Percentiles rank a stretch among this genome's conserved stretches.
phyloP scores from a whole-genome alignment of 2,888 invertebrate species.

The Penaeus monodon region DNA sequence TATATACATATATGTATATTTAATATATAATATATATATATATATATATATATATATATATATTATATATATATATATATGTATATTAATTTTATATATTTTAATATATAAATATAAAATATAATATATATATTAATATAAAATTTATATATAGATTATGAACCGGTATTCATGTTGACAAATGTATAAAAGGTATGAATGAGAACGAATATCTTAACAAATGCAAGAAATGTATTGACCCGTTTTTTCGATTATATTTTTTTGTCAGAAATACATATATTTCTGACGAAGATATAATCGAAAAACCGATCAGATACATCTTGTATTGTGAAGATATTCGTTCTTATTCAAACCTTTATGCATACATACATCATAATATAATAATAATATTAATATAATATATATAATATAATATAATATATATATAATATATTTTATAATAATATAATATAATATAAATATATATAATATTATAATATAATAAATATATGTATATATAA shows the following conservation, averaged over 20 bases:
- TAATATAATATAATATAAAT: background rate
- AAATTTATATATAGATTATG: too few relatives aligned
- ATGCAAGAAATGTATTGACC: too few relatives aligned
- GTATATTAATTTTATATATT: background rate
- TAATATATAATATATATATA: background rate
- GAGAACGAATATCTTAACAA: too few relatives aligned
- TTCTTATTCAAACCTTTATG: too few relatives aligned
- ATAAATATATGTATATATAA: background rate
- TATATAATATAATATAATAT: background rate
- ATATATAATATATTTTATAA: conserved; percentile 6
- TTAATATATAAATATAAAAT: background rate
- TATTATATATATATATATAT: conserved; percentile 1
- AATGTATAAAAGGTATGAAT: too few relatives aligned
- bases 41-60: conserved; percentile 2
- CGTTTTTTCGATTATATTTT: too few relatives aligned
- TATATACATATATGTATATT: background rate
- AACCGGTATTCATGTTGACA: too few relatives aligned
- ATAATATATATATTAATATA: background rate
- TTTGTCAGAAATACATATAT: too few relatives aligned
- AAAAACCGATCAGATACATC: too few relatives aligned
- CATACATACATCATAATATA: too few relatives aligned
- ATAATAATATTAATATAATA: background rate
- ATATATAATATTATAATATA: background rate
- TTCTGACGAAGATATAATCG: too few relatives aligned
- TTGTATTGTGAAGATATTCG: too few relatives aligned